phyloP scores from a whole-genome alignment of 2,888 invertebrate genomes.

The Chloromyia formosa region DNA sequence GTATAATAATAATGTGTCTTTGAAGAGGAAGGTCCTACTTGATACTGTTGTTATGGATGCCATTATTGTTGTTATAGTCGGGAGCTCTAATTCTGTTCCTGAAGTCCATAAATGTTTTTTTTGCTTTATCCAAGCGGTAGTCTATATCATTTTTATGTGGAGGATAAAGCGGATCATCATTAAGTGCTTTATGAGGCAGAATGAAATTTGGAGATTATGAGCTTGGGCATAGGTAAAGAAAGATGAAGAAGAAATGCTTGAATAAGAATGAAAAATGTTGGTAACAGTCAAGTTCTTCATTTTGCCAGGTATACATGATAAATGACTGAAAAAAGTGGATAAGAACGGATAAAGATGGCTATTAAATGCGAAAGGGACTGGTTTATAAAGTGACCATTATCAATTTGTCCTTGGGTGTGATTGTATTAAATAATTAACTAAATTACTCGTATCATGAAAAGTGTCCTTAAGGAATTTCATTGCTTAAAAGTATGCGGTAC shows the following conservation, averaged over 20 bases:
- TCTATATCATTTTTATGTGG: constrained; percentile 13
- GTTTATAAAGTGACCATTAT: neutral
- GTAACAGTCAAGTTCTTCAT: neutral
- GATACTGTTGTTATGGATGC: neutral
- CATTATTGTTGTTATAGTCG: neutral
- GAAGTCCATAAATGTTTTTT: constrained; percentile 25
- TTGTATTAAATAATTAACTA: too few species aligned
- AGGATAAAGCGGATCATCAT: constrained; percentile 41
- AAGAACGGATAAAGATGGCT: constrained; percentile 6
- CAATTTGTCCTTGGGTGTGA: neutral
- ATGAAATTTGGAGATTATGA: constrained; percentile 39
- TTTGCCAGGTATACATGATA: neutral
- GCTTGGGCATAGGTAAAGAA: constrained; percentile 5
- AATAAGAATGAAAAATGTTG: neutral
- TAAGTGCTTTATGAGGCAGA: constrained; percentile 40
- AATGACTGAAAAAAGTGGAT: constrained; percentile 11
- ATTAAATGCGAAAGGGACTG: neutral
- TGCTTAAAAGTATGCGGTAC: too few species aligned
- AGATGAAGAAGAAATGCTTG: neutral
- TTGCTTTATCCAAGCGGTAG: neutral
- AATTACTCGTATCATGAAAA: too few species aligned
- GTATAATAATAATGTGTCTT: too few species aligned
- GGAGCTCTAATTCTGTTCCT: neutral
- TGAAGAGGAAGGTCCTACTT: constrained; percentile 8
- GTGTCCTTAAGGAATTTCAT: too few species aligned